Conservation (phyloP, 1,140 invertebrate genomes). For the Tetraneura akinire region DNA sequence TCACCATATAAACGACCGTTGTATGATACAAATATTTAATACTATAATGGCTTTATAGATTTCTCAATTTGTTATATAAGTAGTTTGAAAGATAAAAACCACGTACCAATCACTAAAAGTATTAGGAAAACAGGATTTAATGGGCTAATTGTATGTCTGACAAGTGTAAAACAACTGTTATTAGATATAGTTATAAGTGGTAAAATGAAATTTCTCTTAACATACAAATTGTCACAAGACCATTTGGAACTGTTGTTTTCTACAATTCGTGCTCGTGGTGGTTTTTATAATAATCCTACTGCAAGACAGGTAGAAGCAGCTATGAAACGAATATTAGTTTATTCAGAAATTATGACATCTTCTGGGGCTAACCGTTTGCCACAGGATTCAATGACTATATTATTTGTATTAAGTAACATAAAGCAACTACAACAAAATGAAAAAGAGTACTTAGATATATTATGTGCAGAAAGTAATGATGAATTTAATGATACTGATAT, state of each 20-base stretch:
- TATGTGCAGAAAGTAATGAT: too few species aligned
- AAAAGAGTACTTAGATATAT: neutral
- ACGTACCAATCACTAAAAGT: neutral
- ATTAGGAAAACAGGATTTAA: neutral
- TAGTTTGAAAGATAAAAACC: neutral
- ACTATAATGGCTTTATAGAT: too few species aligned
- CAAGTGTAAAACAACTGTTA: neutral
- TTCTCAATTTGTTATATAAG: too few species aligned
- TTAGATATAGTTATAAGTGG: neutral
- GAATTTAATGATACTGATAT: too few species aligned
- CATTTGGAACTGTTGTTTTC: too few species aligned
- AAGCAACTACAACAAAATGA: neutral
- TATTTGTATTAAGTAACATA: neutral
- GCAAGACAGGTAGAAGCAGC: neutral
- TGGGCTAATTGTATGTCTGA: neutral
- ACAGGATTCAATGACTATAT: neutral
- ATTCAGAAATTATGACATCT: neutral
- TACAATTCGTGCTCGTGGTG: too few species aligned
- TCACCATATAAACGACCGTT: neutral
- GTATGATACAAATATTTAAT: neutral
- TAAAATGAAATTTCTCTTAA: neutral
- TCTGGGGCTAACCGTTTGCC: neutral
- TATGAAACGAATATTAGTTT: constrained; percentile 4
- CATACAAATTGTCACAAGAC: too few species aligned
- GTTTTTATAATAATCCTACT: constrained; percentile 4